phyloP scores from a whole-genome alignment of 2,113 vertebrate species.

The Tiliqua scincoides region DNA sequence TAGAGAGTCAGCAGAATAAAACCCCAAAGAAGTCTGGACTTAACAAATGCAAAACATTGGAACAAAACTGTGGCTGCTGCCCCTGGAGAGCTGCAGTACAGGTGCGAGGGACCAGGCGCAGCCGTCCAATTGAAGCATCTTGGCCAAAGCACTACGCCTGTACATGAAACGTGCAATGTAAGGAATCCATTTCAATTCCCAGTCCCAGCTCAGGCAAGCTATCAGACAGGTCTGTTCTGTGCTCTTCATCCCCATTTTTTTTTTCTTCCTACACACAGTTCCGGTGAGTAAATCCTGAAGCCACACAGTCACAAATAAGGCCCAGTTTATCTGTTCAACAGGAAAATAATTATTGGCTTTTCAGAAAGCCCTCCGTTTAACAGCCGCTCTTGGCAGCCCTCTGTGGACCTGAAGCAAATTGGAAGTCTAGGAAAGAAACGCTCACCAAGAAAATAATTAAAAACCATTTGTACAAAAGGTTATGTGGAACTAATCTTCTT shows the following conservation, averaged over 20 bases:
- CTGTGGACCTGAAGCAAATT: conserved; percentile 29
- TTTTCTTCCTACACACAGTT: conserved; percentile 1
- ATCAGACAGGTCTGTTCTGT: conserved; percentile 24
- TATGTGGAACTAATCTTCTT: too few species aligned
- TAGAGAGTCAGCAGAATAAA: not conserved
- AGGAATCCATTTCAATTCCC: conserved; percentile 1
- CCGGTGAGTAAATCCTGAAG: conserved; percentile 15
- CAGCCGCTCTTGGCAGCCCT: conserved; percentile 16
- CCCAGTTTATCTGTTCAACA: conserved; percentile 4
- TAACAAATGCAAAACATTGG: not conserved
- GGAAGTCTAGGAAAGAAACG: not conserved
- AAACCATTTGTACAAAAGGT: too few species aligned
- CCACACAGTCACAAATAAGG: conserved; percentile 15
- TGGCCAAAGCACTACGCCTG: not conserved
- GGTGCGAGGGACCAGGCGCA: not conserved
- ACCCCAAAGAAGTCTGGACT: not conserved
- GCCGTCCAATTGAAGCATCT: conserved; percentile 3
- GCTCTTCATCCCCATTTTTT: conserved; percentile 14
- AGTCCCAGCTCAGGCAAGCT: conserved; percentile 21
- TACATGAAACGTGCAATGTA: not conserved
- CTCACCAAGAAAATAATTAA: too few species aligned
- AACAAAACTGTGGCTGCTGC: not conserved
- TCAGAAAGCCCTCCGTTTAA: conserved; percentile 30
- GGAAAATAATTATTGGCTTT: conserved; percentile 28
- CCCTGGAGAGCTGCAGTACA: not conserved